phyloP scores from a whole-genome alignment of 2,888 invertebrate genomes.

The Dione juno region DNA sequence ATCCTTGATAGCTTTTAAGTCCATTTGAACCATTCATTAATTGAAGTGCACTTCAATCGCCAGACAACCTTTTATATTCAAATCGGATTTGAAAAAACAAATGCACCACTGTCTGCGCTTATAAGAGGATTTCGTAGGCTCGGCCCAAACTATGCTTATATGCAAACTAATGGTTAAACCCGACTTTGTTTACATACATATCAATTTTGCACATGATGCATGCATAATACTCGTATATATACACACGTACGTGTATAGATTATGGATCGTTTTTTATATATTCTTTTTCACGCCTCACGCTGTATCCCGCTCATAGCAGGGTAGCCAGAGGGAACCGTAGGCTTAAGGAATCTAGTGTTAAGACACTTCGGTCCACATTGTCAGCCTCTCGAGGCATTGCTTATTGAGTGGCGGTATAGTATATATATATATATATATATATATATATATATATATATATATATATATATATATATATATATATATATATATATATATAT shows the following conservation, averaged over 20 bases:
- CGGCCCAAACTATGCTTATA: neutral
- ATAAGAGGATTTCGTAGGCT: slow-evolving; percentile 9
- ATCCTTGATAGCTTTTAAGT: neutral
- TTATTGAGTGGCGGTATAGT: neutral
- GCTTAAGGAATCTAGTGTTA: too few species aligned
- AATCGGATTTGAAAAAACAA: slow-evolving; percentile 14
- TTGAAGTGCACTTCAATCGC: slow-evolving; percentile 11
- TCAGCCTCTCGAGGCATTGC: neutral
- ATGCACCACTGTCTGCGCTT: neutral
- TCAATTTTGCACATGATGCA: neutral
- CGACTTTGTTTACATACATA: neutral
- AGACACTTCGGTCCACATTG: neutral
- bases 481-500: too few species aligned
- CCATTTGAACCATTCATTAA: slow-evolving; percentile 3
- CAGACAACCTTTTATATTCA: slow-evolving; percentile 13
- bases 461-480: too few species aligned
- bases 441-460: too few species aligned
- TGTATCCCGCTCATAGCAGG: neutral
- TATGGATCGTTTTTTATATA: neutral
- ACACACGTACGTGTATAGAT: neutral
- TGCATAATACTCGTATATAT: neutral
- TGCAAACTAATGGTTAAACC: neutral
- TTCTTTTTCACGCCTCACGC: neutral
- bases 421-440: too few species aligned
- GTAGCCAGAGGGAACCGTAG: neutral